Base-by-base conservation (phyloP, 2,888 invertebrate genomes). In the Microctonus aethiopoides region DNA sequence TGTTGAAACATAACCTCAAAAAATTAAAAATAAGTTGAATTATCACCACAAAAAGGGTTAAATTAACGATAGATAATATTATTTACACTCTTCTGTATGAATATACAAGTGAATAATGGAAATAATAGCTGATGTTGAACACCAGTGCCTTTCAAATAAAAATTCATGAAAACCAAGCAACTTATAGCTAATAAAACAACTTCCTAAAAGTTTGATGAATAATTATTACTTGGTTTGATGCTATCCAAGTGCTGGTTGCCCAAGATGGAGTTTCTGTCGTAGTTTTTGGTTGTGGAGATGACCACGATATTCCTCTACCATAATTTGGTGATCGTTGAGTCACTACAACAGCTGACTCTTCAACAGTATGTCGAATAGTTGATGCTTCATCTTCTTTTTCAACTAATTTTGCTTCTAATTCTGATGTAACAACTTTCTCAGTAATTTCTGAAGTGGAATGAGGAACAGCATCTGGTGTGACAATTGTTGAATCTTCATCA, bases 261-360 rank as follows among this genome's bases (percentile, higher is more conserved):
- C 83, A 82, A 11, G 82, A 81, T 11, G 82, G 81, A 72, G 83
- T 81, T 74, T 81, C 82, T 36, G 75, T 75, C 7, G 76, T 71
- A 32, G 77, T 46, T 73, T 78, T 79, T 0, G 80, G 73, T 29
- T 77, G 57, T 41, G 78, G 70, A 20, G 79, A 78, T 24, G 85
- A 80, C 89, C 89, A 89, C 54, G 87, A 87, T 76, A 88, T 88
- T 1, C 89, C 88, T 71, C 89, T 83, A 0, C 89, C 89, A 76
- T 88, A 89, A 26, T 87, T 88, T 0, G 88, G 86, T 1, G 89
- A 87, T 68, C 88, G 80, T 72, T 81, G 81, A 5, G 80, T 81
- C 7, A 78, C 79, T 10, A 77, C 76, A n/a, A 79, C 69, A 29
- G 78, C 81, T 76, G 66, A 57, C 16, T 70, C 70, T 46, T 70